Percentiles rank a stretch among this genome's conserved stretches.
phyloP scores from a whole-genome alignment of 2,888 invertebrate genomes.

The Clitarchus hookeri region DNA sequence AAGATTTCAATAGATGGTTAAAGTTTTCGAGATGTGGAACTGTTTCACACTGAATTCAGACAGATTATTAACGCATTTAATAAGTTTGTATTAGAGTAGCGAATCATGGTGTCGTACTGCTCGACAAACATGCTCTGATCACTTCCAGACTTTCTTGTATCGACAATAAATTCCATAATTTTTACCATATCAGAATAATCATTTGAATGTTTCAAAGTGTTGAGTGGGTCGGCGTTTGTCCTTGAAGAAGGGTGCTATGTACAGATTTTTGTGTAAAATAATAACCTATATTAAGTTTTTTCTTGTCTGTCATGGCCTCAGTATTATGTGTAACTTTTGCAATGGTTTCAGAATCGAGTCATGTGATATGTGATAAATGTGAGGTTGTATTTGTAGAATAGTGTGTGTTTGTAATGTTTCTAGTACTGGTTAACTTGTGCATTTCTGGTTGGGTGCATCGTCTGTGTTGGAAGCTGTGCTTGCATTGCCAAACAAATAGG shows the following conservation, averaged over 20 bases:
- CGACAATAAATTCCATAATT: background rate
- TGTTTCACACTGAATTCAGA: background rate
- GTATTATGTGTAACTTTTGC: background rate
- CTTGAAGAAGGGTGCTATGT: conserved; percentile 4
- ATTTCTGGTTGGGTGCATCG: background rate
- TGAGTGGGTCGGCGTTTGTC: background rate
- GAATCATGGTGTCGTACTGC: background rate
- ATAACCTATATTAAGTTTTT: background rate
- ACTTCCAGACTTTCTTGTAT: background rate
- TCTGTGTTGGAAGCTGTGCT: too few species aligned
- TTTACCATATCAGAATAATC: background rate
- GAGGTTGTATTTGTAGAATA: background rate
- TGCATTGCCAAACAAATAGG: too few species aligned
- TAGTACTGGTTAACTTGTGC: background rate
- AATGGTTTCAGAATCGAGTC: background rate
- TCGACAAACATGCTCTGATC: background rate
- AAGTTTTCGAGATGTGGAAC: too few species aligned
- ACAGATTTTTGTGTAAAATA: background rate
- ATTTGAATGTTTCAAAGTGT: background rate
- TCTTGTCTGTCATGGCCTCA: background rate
- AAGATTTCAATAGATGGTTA: too few species aligned
- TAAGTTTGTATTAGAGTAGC: background rate
- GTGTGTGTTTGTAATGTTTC: background rate
- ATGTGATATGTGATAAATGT: background rate
- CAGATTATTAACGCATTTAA: background rate